Evolutionary conservation across 2,797 vertebrate species (phyloP).

Genomic region (Oreochromis grahami): DNA sequence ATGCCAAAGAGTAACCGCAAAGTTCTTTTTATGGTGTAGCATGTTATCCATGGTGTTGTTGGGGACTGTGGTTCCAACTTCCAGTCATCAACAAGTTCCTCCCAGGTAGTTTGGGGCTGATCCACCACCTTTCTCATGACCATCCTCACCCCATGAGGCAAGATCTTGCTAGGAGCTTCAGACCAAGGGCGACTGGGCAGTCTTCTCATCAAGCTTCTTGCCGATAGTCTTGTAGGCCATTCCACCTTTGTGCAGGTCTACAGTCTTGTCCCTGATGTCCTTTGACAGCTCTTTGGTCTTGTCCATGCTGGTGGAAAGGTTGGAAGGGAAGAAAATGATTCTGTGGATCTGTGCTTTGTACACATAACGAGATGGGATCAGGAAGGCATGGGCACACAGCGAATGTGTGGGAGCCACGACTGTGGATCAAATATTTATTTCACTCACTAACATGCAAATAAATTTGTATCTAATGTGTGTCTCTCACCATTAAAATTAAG

Average conservation of each 20-base stretch:
- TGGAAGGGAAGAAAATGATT: background rate
- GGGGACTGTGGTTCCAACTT: background rate
- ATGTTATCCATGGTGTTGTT: background rate
- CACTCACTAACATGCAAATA: background rate
- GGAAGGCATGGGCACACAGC: background rate
- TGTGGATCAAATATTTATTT: background rate
- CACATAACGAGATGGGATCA: background rate
- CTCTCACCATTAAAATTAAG: background rate
- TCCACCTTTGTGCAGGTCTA: background rate
- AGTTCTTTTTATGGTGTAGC: background rate
- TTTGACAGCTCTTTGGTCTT: background rate
- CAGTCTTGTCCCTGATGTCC: background rate
- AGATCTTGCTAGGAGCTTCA: background rate
- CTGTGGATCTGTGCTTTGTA: background rate
- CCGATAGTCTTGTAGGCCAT: accelerated
- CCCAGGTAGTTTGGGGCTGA: background rate
- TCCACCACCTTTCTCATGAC: background rate
- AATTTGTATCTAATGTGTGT: background rate
- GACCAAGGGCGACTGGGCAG: background rate
- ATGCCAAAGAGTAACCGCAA: background rate
- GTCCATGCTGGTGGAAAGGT: background rate
- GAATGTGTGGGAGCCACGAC: background rate
- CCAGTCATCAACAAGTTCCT: background rate
- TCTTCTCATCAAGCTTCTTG: background rate
- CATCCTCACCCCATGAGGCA: background rate